A percentile compares a stretch with the other conserved stretches of the same genome.
Evolutionary conservation across 2,113 vertebrate species (phyloP).

Genomic region (Ceratotherium simum): DNA sequence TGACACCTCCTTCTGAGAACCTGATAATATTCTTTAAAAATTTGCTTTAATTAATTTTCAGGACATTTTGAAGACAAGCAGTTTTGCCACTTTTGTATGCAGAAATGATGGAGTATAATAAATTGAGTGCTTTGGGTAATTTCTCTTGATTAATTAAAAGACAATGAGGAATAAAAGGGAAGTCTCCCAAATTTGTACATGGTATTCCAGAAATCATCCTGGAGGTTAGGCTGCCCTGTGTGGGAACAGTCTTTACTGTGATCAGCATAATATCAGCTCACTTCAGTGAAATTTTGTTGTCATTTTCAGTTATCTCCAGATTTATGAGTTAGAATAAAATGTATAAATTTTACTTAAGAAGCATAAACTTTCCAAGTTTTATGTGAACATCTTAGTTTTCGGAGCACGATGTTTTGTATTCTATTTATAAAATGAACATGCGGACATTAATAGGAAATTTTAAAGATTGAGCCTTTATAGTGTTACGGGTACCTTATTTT

Average conservation of each 20-base stretch:
- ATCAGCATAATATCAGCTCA: neutral
- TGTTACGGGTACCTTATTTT: neutral
- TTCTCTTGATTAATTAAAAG: neutral
- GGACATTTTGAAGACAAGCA: neutral
- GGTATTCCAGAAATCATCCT: neutral
- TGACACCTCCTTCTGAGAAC: neutral
- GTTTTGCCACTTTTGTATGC: neutral
- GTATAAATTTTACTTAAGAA: slow-evolving; percentile 6
- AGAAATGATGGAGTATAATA: neutral
- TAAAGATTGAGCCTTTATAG: neutral
- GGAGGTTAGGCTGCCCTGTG: neutral
- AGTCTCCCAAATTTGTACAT: neutral
- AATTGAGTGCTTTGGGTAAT: neutral
- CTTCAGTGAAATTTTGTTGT: neutral
- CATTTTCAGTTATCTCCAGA: neutral
- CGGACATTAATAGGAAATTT: neutral
- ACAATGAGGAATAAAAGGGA: neutral
- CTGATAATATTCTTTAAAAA: neutral
- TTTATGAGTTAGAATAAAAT: slow-evolving; percentile 38
- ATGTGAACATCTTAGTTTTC: neutral
- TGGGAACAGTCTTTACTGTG: neutral
- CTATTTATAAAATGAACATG: neutral
- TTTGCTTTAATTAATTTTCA: slow-evolving; percentile 26
- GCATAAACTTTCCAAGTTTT: neutral
- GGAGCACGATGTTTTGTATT: neutral